These are phyloP conservation scores for Rhinoderma darwinii DNA, from an alignment of 2,113 vertebrate genomes.

Conservation along the genomic window DNA sequence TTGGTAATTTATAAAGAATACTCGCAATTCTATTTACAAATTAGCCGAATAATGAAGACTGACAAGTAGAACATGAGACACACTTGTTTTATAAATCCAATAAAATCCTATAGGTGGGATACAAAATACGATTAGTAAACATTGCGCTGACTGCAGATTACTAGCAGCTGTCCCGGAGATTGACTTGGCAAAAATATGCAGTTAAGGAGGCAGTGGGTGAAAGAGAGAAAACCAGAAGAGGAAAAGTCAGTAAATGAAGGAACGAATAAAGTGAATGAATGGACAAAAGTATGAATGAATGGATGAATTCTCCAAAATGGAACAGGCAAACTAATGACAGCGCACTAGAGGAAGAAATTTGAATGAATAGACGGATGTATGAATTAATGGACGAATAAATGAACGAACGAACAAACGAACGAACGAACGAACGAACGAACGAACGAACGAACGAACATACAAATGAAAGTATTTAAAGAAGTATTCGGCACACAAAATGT, in stretches of 20 bases:
- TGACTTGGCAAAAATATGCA: neutral
- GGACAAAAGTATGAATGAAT: neutral
- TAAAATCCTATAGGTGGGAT: slow-evolving; percentile 29
- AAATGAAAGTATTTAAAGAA: too few relatives aligned
- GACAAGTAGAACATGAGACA: neutral
- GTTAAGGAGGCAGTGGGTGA: neutral
- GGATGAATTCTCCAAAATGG: neutral
- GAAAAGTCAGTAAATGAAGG: neutral
- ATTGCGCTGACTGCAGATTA: neutral
- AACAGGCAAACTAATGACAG: neutral
- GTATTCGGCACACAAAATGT: too few relatives aligned
- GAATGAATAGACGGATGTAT: too few relatives aligned
- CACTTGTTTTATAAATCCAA: neutral
- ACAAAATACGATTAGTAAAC: slow-evolving; percentile 8
- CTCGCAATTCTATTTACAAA: neutral
- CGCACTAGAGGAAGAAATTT: too few relatives aligned
- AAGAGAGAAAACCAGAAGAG: too few relatives aligned
- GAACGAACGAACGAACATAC: neutral
- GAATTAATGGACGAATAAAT: too few relatives aligned
- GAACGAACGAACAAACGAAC: too few relatives aligned
- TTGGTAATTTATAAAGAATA: neutral
- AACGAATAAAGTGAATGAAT: neutral
- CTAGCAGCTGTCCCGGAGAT: slow-evolving; percentile 10
- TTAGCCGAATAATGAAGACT: neutral
- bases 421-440: neutral